Conservation (phyloP, 2,113 vertebrate genomes). For the Corythaeola cristata region DNA sequence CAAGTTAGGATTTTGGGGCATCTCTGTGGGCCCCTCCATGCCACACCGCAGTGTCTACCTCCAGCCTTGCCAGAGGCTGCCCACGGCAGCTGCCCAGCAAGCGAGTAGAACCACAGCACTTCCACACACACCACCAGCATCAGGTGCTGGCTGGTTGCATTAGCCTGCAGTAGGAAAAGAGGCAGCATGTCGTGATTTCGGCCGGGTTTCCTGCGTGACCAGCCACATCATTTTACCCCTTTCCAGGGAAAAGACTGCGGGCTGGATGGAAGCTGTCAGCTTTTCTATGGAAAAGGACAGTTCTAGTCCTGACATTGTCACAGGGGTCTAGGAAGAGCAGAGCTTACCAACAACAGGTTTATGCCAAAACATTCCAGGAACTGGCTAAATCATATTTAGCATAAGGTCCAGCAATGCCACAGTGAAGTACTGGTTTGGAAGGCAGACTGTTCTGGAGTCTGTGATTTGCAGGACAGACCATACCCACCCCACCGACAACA, state of each 20-base stretch:
- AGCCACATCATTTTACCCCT: not conserved
- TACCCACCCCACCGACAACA: not conserved
- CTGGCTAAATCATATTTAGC: not conserved
- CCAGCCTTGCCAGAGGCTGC: not conserved
- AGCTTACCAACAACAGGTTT: not conserved
- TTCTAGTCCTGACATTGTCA: not conserved
- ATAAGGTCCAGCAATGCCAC: rapidly evolving
- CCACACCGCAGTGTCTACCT: not conserved
- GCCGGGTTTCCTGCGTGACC: not conserved
- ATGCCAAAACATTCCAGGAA: not conserved
- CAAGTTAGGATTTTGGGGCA: not conserved
- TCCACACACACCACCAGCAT: not conserved
- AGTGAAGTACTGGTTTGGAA: not conserved
- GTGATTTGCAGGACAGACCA: not conserved
- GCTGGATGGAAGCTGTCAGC: not conserved
- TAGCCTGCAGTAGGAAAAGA: not conserved
- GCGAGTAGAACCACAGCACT: not conserved
- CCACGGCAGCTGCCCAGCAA: not conserved
- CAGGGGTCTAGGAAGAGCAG: not conserved
- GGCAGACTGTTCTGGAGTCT: not conserved
- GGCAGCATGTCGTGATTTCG: not conserved
- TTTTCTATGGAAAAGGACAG: not conserved
- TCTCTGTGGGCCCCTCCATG: not conserved
- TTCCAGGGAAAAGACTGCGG: not conserved
- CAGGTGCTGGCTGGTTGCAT: not conserved